A percentile compares a stretch with the other conserved stretches of the same genome.
Evolutionary conservation across 2,797 vertebrate species (phyloP).

Genomic region (Sebastes kiyomatsui): DNA sequence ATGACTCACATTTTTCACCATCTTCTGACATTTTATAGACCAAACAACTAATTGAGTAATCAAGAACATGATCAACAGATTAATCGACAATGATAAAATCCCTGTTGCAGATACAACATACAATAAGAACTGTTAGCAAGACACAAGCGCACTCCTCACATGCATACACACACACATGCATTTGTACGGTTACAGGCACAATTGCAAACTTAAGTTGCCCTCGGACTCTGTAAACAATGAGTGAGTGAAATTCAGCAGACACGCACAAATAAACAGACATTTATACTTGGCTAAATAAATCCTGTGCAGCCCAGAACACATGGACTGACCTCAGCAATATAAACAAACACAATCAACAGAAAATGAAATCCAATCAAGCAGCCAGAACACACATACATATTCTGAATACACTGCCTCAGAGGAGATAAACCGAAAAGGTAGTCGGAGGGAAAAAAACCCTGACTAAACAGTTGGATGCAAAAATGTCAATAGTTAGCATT

Average conservation of each 20-base stretch:
- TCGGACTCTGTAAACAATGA: conserved; percentile 26
- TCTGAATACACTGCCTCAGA: neutral
- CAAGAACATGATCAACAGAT: no score
- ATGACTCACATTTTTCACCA: no score
- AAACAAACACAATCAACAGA: conserved; percentile 37
- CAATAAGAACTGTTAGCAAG: neutral
- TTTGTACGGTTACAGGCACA: neutral
- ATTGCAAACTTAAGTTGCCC: neutral
- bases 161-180: neutral
- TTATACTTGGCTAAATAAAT: conserved; percentile 16
- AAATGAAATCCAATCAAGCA: conserved; percentile 28
- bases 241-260: conserved; percentile 9
- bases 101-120: neutral
- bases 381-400: conserved; percentile 1
- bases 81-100: neutral
- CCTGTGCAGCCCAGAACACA: conserved; percentile 9
- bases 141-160: neutral
- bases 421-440: neutral
- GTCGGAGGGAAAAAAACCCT: neutral
- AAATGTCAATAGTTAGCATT: neutral
- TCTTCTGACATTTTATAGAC: no score
- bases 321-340: conserved; percentile 4
- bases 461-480: neutral
- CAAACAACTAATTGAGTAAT: no score
- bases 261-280: conserved; percentile 26